Evolutionary conservation across 2,888 invertebrate species (phyloP), one percentile per base, ranked within the genome.

Genomic region (Diarsia dahlii): DNA sequence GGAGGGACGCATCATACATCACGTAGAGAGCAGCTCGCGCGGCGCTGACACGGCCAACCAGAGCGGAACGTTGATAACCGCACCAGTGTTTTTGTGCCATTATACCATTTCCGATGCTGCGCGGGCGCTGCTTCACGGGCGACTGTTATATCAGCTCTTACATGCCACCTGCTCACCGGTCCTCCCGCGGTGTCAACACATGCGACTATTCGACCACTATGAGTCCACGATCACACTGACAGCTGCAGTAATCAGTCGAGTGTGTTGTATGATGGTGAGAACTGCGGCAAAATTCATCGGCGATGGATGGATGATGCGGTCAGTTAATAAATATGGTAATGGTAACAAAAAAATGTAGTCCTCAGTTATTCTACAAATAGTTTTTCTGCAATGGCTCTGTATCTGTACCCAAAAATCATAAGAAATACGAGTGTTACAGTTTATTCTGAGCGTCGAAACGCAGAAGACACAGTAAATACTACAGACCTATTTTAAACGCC

Each of bases 1-100:
- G 64, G 78, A 48, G 62, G 20, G 20, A 54, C 68, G 65, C 78
- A 77, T 65, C 85, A 74, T 72, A 77, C 86, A 84, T 76, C 88
- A 78, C 82, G 74, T 78, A 88, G 88, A 88, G 88, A 88, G 88
- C 84, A 84, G 84, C 83, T 78, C 78, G 80, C 84, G 83, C 78
- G 78, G 83, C 79, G 88, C 91, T 90, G 91, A 91, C 92, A 88
- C 89, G 87, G 85, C 80, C 89, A 92, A 92, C 77, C 91, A 92
- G 93, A 92, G 89, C 92, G 92, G 90, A 91, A 92, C 93, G 91
- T 89, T 89, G 89, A 89, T 90, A 89, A 88, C 91, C 88, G 87
- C 89, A 81, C 88, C 82, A 74, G 81, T 85, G 87, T 87, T 87
- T 87, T 84, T 86, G 87, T 86, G 86, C 86, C 87, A 87, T 88